Conservation (phyloP, 92 coral and sea anemone genomes). For the Epizoanthus illoricatus region DNA sequence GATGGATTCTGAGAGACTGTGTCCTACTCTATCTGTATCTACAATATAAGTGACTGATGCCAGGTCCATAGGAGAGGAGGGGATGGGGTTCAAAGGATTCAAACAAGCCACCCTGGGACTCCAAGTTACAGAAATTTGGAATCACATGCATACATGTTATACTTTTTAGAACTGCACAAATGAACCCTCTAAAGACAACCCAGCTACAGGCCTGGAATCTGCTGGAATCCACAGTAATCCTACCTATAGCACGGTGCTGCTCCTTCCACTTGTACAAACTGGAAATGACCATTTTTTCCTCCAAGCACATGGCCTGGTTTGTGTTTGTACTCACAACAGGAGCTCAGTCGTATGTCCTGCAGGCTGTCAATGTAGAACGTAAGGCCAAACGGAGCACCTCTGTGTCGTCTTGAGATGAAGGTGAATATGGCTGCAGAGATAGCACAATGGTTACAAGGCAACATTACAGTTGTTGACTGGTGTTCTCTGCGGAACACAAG, state of each 20-base stretch:
- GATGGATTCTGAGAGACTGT: too few relatives aligned
- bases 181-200: too few relatives aligned
- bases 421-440: constrained; percentile 84
- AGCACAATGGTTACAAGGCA: neutral
- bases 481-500: too few relatives aligned
- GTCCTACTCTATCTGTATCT: too few relatives aligned
- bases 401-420: constrained; percentile 94
- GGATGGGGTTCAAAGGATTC: too few relatives aligned
- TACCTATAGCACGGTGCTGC: constrained; percentile 99
- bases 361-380: constrained; percentile 95
- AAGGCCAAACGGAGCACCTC: constrained; percentile 97
- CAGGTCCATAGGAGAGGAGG: too few relatives aligned
- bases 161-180: neutral
- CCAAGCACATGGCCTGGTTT: constrained; percentile 92
- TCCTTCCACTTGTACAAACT: constrained; percentile 95
- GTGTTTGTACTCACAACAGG: constrained; percentile 98
- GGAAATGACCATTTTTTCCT: constrained; percentile 95
- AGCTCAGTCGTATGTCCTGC: constrained; percentile 95
- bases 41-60: too few relatives aligned
- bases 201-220: neutral
- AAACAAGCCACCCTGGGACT: too few relatives aligned
- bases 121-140: too few relatives aligned
- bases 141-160: too few relatives aligned
- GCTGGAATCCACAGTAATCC: neutral
- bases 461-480: too few relatives aligned